phyloP scores from a whole-genome alignment of 2,797 vertebrate genomes.

The Manis pentadactyla region DNA sequence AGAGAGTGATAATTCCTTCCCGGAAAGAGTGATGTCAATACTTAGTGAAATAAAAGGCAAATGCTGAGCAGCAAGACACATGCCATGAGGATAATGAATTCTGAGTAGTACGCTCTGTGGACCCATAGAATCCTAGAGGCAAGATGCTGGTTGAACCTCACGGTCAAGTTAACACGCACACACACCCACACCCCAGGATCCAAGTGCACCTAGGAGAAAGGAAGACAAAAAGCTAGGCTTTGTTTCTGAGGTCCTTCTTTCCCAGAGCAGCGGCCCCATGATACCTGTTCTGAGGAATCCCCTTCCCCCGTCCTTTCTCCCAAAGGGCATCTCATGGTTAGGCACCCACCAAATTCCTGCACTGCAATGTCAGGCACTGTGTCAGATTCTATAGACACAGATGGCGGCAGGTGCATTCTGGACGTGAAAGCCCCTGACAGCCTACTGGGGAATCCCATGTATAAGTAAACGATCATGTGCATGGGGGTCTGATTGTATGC shows the following conservation, averaged over 20 bases:
- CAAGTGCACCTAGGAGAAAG: background rate
- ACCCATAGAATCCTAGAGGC: background rate
- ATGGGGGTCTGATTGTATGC: background rate
- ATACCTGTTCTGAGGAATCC: background rate
- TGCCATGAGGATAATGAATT: background rate
- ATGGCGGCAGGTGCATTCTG: fast-evolving
- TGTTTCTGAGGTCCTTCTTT: background rate
- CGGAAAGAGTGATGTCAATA: background rate
- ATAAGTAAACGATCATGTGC: background rate
- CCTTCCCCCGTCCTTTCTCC: background rate
- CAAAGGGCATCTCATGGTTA: background rate
- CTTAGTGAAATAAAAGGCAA: slow-evolving; percentile 43
- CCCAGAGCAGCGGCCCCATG: background rate
- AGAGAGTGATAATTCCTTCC: slow-evolving; percentile 35
- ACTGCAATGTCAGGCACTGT: fast-evolving
- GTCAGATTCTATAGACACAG: background rate
- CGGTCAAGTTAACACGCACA: background rate
- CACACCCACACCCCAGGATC: background rate
- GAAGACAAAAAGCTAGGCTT: too few relatives aligned
- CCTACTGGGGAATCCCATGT: background rate
- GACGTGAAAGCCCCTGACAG: background rate
- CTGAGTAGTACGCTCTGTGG: background rate
- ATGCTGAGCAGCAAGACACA: background rate
- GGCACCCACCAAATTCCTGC: background rate
- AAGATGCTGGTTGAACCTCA: background rate